Conservation (phyloP, 2,888 invertebrate genomes). For the Ditula angustiorana region DNA sequence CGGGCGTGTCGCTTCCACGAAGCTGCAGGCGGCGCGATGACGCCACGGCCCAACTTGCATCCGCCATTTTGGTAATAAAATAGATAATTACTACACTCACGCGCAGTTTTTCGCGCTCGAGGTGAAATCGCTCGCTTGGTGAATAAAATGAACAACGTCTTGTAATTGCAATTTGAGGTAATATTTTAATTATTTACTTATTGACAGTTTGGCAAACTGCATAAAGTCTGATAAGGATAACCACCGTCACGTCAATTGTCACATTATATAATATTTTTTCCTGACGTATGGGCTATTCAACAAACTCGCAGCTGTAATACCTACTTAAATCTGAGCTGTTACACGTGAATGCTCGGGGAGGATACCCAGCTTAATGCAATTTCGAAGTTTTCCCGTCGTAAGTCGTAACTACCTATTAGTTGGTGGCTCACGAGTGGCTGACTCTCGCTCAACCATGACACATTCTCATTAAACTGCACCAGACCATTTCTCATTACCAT, state of each 20-base stretch:
- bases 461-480: conserved; percentile 53
- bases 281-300: no score
- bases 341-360: no score
- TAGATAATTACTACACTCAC: conserved; percentile 50
- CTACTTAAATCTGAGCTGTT: no score
- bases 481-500: conserved; percentile 52
- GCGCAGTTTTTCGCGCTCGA: conserved; percentile 38
- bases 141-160: neutral
- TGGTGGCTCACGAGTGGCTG: conserved; percentile 36
- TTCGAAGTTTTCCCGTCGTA: conserved; percentile 10
- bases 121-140: conserved; percentile 12
- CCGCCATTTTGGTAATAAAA: conserved; percentile 72
- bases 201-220: no score
- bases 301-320: no score
- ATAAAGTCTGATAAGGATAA: no score
- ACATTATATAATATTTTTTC: no score
- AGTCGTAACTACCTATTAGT: no score
- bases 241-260: no score
- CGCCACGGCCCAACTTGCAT: conserved; percentile 61
- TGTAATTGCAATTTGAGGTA: neutral
- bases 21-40: conserved; percentile 52
- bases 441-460: conserved; percentile 58
- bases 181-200: neutral
- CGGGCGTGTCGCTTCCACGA: conserved; percentile 61
- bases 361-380: no score